Evolutionary conservation across 2,888 invertebrate species (phyloP).

Genomic region (Lepidochitona cinerea): DNA sequence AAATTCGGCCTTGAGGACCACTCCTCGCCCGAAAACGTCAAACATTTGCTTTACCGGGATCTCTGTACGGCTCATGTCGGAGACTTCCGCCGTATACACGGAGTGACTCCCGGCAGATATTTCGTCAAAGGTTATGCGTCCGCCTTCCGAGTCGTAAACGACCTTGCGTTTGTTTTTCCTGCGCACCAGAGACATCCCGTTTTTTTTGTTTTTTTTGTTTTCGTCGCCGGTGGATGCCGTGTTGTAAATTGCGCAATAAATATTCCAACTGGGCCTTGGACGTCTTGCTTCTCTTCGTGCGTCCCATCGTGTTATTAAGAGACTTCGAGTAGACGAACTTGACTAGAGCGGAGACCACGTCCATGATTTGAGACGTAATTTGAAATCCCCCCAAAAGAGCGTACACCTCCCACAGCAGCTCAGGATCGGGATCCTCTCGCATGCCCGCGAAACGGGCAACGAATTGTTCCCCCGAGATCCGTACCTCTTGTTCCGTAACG

Average conservation of each 20-base stretch:
- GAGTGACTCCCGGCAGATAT: neutral
- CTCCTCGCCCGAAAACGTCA: neutral
- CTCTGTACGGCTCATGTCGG: neutral
- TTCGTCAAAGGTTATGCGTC: neutral
- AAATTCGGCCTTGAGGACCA: neutral
- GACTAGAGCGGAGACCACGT: neutral
- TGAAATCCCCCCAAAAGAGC: neutral
- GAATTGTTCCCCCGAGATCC: neutral
- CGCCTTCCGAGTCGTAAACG: neutral
- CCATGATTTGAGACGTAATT: neutral
- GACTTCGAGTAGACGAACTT: neutral
- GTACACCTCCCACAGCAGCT: neutral
- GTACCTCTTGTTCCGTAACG: neutral
- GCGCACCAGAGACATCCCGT: neutral
- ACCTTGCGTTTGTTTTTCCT: neutral
- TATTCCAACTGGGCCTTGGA: neutral
- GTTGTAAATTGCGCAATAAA: neutral
- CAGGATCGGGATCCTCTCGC: neutral
- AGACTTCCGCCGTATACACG: neutral
- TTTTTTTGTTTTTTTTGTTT: neutral
- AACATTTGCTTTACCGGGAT: neutral
- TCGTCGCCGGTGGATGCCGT: no score
- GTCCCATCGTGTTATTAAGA: neutral
- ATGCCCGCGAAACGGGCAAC: neutral
- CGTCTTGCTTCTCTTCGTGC: neutral